Evolutionary conservation across 1,140 invertebrate genomes (phyloP), one percentile per base, ranked within the genome.

Genomic region (Cyphomyrmex costatus): DNA sequence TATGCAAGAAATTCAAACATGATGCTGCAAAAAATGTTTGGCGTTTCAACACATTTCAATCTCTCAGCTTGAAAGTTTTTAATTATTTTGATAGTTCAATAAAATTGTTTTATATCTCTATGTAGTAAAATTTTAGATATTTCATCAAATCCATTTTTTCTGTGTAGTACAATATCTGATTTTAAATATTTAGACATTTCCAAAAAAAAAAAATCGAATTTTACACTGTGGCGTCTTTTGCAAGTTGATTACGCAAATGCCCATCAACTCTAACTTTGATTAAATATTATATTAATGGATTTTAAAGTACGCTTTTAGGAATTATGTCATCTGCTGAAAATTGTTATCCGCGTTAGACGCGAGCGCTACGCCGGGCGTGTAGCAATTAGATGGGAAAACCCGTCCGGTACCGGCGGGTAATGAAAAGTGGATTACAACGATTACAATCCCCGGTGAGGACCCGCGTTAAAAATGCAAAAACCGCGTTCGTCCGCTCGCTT

Each of bases 401-500:
- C 79, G 68, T 74, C 65, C 68, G 79, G 68, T 83, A 46, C 66
- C 65, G 51, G 51, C 53, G 66, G 49, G 53, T 73, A 83, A 83
- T 83, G 79, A 83, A 83, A 83, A 83, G 68, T 83, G 79, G 68
- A 83, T 83, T 83, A 83, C 68, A 60, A 74, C 79, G 79, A 83
- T 83, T 83, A 83, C 79, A 83, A 83, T 83, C 70, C 56, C 53
- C 27, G 19, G 24, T 42, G 79, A 83, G 56, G 56, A 61, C 53
- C 71, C 68, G 79, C 79, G 68, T 83, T 73, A 83, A 83, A 83
- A 83, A 83, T 83, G 79, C 68, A 83, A 74, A 83, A 83, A 83
- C 78, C 24, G 33, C 79, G 53, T 49, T 60, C 68, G 66, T 60
- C 27, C 79, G 65, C 77, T 80, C 78, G 66, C 51, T 82, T 82